Conservation (phyloP, 1,140 invertebrate species). For the Dendrolimus punctatus region DNA sequence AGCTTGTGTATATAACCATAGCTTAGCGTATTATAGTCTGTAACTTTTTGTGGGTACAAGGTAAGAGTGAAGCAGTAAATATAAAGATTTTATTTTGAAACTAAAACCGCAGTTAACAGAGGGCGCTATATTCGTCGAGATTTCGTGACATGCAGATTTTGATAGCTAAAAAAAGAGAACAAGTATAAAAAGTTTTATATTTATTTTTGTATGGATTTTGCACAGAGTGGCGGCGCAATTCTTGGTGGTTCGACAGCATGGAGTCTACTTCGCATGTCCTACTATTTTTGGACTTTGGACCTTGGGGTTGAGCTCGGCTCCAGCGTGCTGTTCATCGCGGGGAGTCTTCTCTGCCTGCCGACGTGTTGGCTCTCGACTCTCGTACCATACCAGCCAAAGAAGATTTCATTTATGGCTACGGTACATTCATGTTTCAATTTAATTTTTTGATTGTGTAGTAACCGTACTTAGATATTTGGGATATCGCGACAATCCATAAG, state of each 20-base stretch:
- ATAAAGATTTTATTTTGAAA: no score
- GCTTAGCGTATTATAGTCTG: no score
- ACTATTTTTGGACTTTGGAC: constrained; percentile 61
- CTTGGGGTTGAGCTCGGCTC: constrained; percentile 44
- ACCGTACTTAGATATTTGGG: no score
- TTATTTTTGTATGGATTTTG: constrained; percentile 3
- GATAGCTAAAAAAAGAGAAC: not conserved
- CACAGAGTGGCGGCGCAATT: constrained; percentile 48
- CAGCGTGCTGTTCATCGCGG: constrained; percentile 40
- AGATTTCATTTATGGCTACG: constrained; percentile 29
- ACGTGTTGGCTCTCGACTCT: constrained; percentile 49
- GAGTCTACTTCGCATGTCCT: constrained; percentile 51
- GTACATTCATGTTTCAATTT: constrained; percentile 17
- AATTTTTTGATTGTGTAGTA: constrained; percentile 4
- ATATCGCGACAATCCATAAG: no score
- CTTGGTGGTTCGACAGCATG: constrained; percentile 45
- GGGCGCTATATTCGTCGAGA: no score
- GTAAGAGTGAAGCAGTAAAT: no score
- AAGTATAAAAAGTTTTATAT: constrained; percentile 4
- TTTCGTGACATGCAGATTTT: no score
- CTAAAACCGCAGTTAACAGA: no score
- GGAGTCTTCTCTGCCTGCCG: constrained; percentile 47
- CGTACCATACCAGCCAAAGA: constrained; percentile 41
- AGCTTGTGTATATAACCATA: no score
- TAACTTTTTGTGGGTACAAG: no score